These are phyloP conservation scores for Matsumurasca onukii DNA, from an alignment of 1,140 invertebrate species.

Conservation along the genomic window DNA sequence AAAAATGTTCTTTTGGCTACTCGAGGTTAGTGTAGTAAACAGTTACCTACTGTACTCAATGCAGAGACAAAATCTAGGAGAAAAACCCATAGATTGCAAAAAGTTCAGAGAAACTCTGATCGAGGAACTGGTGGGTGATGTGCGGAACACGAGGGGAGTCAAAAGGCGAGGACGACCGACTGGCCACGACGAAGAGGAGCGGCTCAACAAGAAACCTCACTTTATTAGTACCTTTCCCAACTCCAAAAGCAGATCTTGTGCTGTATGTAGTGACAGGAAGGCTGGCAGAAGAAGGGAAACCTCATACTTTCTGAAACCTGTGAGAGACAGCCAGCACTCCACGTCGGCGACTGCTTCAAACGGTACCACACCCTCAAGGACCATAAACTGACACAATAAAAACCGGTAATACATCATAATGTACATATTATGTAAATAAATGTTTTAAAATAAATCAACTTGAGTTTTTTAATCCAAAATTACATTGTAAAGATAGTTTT, in stretches of 20 bases:
- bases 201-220: neutral
- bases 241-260: neutral
- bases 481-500: too few relatives aligned
- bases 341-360: slow-evolving; percentile 12
- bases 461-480: too few relatives aligned
- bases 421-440: too few relatives aligned
- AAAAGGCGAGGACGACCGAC: neutral
- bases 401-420: too few relatives aligned
- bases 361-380: neutral
- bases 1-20: slow-evolving; percentile 18
- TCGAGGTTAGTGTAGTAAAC: slow-evolving; percentile 1
- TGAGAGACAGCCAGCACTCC: neutral
- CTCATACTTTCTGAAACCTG: neutral
- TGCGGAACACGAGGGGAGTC: neutral
- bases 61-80: neutral
- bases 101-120: slow-evolving; percentile 2
- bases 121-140: neutral
- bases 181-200: neutral
- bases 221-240: neutral
- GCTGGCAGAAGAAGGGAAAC: slow-evolving; percentile 4
- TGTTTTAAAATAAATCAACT: too few relatives aligned
- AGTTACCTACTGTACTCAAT: neutral
- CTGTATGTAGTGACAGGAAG: slow-evolving; percentile 9
- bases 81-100: neutral
- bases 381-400: neutral